Evolutionary conservation across 2,797 vertebrate species (phyloP), one percentile per base, ranked within the genome.

Genomic region (Falco naumanni): DNA sequence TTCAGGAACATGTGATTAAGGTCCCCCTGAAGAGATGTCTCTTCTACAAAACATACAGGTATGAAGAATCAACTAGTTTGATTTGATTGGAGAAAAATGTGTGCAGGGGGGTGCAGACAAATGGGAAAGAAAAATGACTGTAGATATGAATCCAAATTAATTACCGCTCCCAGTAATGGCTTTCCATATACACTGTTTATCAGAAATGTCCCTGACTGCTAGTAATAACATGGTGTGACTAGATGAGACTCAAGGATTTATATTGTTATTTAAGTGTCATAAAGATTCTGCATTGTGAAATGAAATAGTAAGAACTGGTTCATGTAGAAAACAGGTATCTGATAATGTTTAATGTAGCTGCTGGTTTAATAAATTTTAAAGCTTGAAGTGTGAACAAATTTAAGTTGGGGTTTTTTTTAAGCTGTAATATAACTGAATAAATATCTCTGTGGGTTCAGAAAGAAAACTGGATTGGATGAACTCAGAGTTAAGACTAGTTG

Each of bases 1-100:
- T 99, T 28, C 98, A 98, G 84, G 98, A 98, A 92, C 99, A 99
- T 34, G 99, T 99, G 95, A 98, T 99, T 98, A 99, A 99, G 97
- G 98, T 99, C 93, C 99, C 99, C 1, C 98, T 99, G 94, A 99
- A 99, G 98, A 98, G 99, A 95, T 99, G 99, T 97, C 98, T 96
- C 87, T 99, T 99, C 97, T 98, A 99, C 97, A 99, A 98, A 98
- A 98, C 98, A 3, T 98, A 98, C 98, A 99, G 99, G 99, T 99
- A 98, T 97, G 79, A 59, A 53, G 21, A 75, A 76, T 56, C 47
- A 45, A 1, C 20, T 53, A 7, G 11, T 26, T 91, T n/a, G 41
- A 31, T 85, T 60, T 53, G 8, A 63, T 11, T 29, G 11, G 43
- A 65, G 24, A 60, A 22, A 61, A 28, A 24, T 48, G 16, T 7